Percentiles rank a stretch among this genome's conserved stretches.
Conservation (phyloP, 2,797 vertebrate species). For the Dallia pectoralis region DNA sequence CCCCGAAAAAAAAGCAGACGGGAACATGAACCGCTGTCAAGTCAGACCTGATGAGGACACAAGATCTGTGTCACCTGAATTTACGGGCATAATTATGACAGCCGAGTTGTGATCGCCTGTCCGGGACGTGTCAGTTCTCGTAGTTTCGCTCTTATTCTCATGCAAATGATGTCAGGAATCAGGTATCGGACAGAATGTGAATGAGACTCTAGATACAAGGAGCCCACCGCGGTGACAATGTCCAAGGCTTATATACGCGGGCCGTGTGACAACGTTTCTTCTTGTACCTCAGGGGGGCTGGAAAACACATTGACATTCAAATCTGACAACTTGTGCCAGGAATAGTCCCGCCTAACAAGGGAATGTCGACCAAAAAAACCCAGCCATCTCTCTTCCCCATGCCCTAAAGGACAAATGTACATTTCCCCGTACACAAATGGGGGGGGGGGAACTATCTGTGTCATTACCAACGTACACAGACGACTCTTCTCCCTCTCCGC, state of each 20-base stretch:
- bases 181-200: constrained; percentile 76
- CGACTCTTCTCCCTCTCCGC: constrained; percentile 47
- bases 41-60: constrained; percentile 79
- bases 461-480: constrained; percentile 58
- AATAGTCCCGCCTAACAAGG: constrained; percentile 78
- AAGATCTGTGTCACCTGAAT: constrained; percentile 77
- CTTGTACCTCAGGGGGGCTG: constrained; percentile 48
- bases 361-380: constrained; percentile 45
- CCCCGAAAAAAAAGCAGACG: constrained; percentile 76
- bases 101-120: constrained; percentile 76
- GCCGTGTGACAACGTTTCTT: constrained; percentile 59
- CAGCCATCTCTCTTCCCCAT: constrained; percentile 54
- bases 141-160: constrained; percentile 76
- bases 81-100: constrained; percentile 79
- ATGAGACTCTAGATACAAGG: constrained; percentile 63
- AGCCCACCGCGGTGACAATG: constrained; percentile 68
- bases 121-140: constrained; percentile 72
- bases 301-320: constrained; percentile 72
- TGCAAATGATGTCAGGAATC: constrained; percentile 78
- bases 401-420: constrained; percentile 59
- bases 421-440: constrained; percentile 47
- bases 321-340: constrained; percentile 66
- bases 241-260: constrained; percentile 62
- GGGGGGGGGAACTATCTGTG: constrained; percentile 38
- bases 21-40: constrained; percentile 79